Conservation (phyloP, 2,797 vertebrate species). For the Clamator glandarius region DNA sequence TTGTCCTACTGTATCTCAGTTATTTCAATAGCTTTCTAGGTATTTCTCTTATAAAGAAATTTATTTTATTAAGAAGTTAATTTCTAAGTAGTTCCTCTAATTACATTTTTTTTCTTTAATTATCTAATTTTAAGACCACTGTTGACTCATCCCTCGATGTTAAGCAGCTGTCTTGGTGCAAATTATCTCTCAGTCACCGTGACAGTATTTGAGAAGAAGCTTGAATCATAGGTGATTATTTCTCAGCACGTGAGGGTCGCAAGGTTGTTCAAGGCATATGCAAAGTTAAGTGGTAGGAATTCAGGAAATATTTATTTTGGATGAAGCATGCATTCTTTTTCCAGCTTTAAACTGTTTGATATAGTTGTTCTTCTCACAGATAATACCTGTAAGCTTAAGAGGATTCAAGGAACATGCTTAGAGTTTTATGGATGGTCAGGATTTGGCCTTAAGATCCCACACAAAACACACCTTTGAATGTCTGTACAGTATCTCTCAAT, state of each 20-base stretch:
- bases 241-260: not conserved
- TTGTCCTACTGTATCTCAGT: not conserved
- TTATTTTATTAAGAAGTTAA: not conserved
- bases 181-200: not conserved
- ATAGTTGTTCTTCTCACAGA: not conserved
- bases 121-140: not conserved
- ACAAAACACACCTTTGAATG: not conserved
- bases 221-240: not conserved
- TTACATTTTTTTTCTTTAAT: too few species aligned
- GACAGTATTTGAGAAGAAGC: not conserved
- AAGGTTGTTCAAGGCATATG: not conserved
- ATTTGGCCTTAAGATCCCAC: not conserved
- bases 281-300: not conserved
- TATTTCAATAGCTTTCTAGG: not conserved
- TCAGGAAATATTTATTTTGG: not conserved
- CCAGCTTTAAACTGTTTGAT: not conserved
- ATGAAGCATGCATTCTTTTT: not conserved
- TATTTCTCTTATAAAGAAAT: not conserved
- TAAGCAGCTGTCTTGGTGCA: not conserved
- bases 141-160: not conserved
- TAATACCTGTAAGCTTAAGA: not conserved
- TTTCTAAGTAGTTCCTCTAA: not conserved
- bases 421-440: not conserved
- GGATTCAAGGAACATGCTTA: not conserved
- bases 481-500: too few species aligned